These are phyloP conservation scores for Oreochromis grahami DNA, from an alignment of 2,797 vertebrate species.

Conservation along the genomic window DNA sequence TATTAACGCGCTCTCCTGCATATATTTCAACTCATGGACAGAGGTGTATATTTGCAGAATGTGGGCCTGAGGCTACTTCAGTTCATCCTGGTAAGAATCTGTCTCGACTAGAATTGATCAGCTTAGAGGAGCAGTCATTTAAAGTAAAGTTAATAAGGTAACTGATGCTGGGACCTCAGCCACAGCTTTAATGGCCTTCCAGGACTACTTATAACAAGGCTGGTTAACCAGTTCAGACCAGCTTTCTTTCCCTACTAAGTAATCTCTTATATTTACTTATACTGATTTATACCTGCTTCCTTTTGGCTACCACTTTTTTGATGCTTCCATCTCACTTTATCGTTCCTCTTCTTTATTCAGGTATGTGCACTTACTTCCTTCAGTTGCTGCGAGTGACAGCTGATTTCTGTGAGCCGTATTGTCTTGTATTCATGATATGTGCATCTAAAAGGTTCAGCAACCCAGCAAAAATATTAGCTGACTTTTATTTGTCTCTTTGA, in stretches of 20 bases:
- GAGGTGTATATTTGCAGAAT: slow-evolving; percentile 38
- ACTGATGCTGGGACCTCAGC: not conserved
- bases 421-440: not conserved
- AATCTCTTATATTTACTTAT: not conserved
- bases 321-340: not conserved
- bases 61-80: slow-evolving; percentile 29
- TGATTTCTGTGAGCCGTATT: not conserved
- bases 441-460: not conserved
- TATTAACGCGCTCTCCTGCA: slow-evolving; percentile 52
- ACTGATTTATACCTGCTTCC: not conserved
- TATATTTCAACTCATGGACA: slow-evolving; percentile 46
- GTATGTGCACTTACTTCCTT: not conserved
- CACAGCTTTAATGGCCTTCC: not conserved
- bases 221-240: not conserved
- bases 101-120: slow-evolving; percentile 26
- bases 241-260: not conserved
- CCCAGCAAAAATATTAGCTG: not conserved
- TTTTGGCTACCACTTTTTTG: not conserved
- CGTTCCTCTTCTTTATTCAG: not conserved
- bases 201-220: not conserved
- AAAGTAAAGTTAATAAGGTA: slow-evolving; percentile 24
- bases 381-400: not conserved
- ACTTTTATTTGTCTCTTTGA: not conserved
- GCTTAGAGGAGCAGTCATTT: slow-evolving; percentile 14
- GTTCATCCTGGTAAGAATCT: slow-evolving; percentile 12